Conservation (phyloP, 1,140 invertebrate species). For the Maniola jurtina region DNA sequence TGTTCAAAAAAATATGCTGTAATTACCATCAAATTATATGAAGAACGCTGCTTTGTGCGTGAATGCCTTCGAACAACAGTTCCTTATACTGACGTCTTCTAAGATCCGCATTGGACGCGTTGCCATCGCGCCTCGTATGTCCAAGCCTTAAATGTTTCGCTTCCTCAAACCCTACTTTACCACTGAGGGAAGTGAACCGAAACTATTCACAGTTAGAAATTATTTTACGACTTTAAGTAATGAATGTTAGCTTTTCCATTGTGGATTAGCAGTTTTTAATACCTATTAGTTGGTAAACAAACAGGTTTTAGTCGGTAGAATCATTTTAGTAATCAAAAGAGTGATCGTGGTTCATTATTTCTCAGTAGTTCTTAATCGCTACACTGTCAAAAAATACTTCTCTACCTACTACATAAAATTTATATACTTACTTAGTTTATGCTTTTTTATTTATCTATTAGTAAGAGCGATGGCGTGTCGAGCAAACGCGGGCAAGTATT, state of each 20-base stretch:
- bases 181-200: background rate
- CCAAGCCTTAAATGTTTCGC: background rate
- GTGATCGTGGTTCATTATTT: slow-evolving; percentile 15
- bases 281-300: background rate
- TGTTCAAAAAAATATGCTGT: too few species aligned
- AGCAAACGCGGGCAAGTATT: slow-evolving; percentile 70
- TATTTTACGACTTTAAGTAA: too few species aligned
- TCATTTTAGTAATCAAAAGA: background rate
- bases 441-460: slow-evolving; percentile 27
- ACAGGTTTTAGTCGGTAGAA: background rate
- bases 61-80: too few species aligned
- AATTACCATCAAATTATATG: too few species aligned
- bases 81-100: too few species aligned
- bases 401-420: slow-evolving; percentile 20
- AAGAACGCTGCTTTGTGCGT: too few species aligned
- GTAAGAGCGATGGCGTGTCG: slow-evolving; percentile 43
- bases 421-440: slow-evolving; percentile 23
- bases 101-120: too few species aligned
- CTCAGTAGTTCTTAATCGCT: slow-evolving; percentile 20
- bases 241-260: background rate
- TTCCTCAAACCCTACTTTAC: background rate
- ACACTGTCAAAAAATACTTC: slow-evolving; percentile 14
- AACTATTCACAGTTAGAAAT: too few species aligned
- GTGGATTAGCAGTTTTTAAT: background rate
- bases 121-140: too few species aligned